A percentile compares a stretch with the other conserved stretches of the same genome.
Evolutionary conservation across 2,888 invertebrate species (phyloP).

Genomic region (Trimorus sp.): DNA sequence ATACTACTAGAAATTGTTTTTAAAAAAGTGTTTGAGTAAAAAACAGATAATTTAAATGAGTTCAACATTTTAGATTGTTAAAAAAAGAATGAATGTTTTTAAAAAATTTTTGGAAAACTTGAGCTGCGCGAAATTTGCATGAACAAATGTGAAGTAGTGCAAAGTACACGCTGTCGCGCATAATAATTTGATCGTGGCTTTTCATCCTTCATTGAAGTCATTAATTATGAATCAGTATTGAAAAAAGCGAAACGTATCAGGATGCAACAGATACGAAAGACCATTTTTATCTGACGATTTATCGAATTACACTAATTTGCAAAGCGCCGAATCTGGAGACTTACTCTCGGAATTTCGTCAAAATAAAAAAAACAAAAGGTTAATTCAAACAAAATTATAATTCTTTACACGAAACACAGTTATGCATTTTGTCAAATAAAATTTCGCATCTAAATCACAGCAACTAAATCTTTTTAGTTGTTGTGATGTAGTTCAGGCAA

Average conservation of each 20-base stretch:
- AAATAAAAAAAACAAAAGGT: too few species aligned
- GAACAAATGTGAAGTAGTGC: slow-evolving; percentile 35
- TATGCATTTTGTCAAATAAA: too few species aligned
- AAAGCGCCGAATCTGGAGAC: background rate
- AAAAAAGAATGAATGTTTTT: background rate
- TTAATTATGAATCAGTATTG: slow-evolving; percentile 49
- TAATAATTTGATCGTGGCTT: slow-evolving; percentile 34
- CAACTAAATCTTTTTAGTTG: too few species aligned
- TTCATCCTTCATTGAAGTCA: slow-evolving; percentile 44
- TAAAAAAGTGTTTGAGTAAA: too few species aligned
- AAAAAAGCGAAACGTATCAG: slow-evolving; percentile 45
- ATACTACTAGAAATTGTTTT: too few species aligned
- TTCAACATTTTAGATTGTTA: background rate
- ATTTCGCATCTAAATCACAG: too few species aligned
- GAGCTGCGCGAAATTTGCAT: slow-evolving; percentile 25
- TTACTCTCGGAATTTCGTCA: too few species aligned
- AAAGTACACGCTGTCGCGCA: slow-evolving; percentile 38
- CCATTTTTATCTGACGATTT: slow-evolving; percentile 21
- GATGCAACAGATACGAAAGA: slow-evolving; percentile 29
- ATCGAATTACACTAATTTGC: background rate
- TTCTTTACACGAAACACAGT: too few species aligned
- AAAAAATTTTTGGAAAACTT: slow-evolving; percentile 4
- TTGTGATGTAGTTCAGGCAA: too few species aligned
- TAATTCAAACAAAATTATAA: too few species aligned
- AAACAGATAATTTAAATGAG: background rate